phyloP scores from a whole-genome alignment of 2,888 invertebrate genomes.

The Harpalus rufipes region DNA sequence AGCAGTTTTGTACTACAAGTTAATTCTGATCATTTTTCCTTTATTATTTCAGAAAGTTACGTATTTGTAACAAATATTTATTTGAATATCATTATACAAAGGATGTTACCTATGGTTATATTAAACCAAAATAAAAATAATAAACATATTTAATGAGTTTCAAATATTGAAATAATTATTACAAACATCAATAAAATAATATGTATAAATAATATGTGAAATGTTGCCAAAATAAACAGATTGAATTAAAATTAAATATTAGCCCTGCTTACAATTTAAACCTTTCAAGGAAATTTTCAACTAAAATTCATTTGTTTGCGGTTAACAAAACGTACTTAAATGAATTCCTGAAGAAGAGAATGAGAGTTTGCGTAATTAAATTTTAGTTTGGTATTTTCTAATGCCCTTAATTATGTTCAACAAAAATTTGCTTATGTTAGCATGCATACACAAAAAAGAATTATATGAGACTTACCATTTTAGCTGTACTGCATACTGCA shows the following conservation, averaged over 20 bases:
- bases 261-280: constrained; percentile 41
- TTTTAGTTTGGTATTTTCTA: constrained; percentile 19
- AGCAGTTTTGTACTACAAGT: too few species aligned
- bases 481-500: too few species aligned
- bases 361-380: constrained; percentile 20
- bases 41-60: too few species aligned
- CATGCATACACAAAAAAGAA: constrained; percentile 1
- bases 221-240: constrained; percentile 9
- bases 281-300: constrained; percentile 11
- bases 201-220: background rate
- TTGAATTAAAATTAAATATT: constrained; percentile 42
- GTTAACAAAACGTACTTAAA: constrained; percentile 29
- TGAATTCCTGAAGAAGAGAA: constrained; percentile 42
- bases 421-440: background rate
- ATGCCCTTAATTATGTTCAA: background rate
- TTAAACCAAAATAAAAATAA: background rate
- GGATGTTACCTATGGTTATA: too few species aligned
- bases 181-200: background rate
- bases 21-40: too few species aligned
- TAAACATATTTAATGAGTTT: background rate
- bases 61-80: too few species aligned
- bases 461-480: constrained; percentile 38
- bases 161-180: background rate
- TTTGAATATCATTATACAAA: too few species aligned
- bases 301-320: constrained; percentile 45